Conservation (phyloP, 2,888 invertebrate genomes). For the Iphiclides podalirius region DNA sequence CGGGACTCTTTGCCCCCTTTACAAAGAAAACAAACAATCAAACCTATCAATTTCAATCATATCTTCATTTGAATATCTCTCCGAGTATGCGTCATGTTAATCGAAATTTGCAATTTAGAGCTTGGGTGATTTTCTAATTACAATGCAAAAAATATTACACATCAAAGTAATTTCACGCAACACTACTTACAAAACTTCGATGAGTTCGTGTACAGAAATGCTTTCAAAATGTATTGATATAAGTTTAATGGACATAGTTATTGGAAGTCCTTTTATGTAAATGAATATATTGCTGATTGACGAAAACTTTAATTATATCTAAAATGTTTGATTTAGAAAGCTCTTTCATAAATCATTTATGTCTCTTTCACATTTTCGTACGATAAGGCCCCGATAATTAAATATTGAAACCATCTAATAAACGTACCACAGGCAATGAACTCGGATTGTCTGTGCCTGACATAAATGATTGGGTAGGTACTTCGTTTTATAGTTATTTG, state of each 20-base stretch:
- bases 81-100: too few relatives aligned
- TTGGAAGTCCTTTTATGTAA: too few relatives aligned
- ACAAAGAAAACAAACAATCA: too few relatives aligned
- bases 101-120: too few relatives aligned
- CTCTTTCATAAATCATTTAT: constrained; percentile 16
- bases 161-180: not conserved
- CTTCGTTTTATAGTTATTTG: too few relatives aligned
- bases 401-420: constrained; percentile 34
- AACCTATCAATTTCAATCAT: too few relatives aligned
- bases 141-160: not conserved
- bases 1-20: too few relatives aligned
- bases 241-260: too few relatives aligned
- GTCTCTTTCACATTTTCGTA: constrained; percentile 13
- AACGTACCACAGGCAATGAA: constrained; percentile 44
- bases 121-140: too few relatives aligned
- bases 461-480: too few relatives aligned
- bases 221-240: too few relatives aligned
- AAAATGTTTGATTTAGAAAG: constrained; percentile 8
- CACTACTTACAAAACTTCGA: not conserved
- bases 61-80: too few relatives aligned
- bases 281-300: not conserved
- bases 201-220: not conserved
- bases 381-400: constrained; percentile 25
- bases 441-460: constrained; percentile 21
- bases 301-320: not conserved